Evolutionary conservation across 2,888 invertebrate species (phyloP).

Genomic region (Leucoma salicis): DNA sequence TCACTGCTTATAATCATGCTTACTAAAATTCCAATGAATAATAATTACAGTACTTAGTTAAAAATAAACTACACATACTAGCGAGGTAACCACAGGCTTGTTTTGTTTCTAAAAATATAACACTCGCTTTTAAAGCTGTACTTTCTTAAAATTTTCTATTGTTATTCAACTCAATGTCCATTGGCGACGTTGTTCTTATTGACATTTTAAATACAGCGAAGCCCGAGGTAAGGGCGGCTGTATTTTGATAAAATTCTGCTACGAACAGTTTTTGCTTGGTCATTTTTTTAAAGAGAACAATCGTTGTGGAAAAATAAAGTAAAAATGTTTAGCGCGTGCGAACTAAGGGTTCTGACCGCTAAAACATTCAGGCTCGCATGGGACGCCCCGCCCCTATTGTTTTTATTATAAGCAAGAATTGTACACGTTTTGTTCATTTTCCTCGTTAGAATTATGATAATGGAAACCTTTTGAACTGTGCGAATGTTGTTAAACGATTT

Average conservation of each 20-base stretch:
- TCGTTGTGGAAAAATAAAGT: conserved; percentile 34
- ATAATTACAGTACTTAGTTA: too few relatives aligned
- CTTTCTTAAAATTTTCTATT: background rate
- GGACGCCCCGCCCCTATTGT: conserved; percentile 54
- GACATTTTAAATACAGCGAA: background rate
- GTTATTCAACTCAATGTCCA: background rate
- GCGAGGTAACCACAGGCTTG: too few relatives aligned
- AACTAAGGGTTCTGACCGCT: conserved; percentile 46
- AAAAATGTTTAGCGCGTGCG: conserved; percentile 44
- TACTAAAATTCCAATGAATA: too few relatives aligned
- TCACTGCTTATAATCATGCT: too few relatives aligned
- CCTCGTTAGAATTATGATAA: conserved; percentile 62
- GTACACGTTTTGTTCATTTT: conserved; percentile 55
- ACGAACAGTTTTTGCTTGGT: conserved; percentile 22
- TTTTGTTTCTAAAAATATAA: too few relatives aligned
- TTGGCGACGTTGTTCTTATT: background rate
- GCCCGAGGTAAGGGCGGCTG: background rate
- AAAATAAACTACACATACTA: too few relatives aligned
- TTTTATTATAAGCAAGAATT: conserved; percentile 65
- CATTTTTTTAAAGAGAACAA: conserved; percentile 36
- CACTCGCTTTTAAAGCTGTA: too few relatives aligned
- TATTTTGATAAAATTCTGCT: conserved; percentile 18
- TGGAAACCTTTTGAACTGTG: conserved; percentile 51
- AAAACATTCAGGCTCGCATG: conserved; percentile 60
- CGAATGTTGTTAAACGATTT: conserved; percentile 42